Evolutionary conservation across 2,888 invertebrate species (phyloP), one percentile per base, ranked within the genome.

Genomic region (Cheilosia pagana): DNA sequence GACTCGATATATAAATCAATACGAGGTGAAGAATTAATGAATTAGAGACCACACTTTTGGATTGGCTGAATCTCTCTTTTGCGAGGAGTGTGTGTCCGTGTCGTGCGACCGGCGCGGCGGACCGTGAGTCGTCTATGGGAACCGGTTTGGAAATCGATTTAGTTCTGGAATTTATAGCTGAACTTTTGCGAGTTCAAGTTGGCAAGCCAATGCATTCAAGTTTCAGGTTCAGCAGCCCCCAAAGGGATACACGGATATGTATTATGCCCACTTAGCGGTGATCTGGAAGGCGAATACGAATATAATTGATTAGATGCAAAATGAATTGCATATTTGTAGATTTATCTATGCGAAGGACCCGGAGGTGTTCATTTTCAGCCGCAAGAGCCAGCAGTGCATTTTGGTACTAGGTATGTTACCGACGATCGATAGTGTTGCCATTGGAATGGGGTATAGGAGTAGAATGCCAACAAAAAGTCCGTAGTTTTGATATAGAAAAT

Each of bases 11-110:
- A 31, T 55, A 70, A 63, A 71, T 81, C 41, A 65, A 75, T 19
- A 65, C 21, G 76, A 52, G 48, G 57, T 65, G 72, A 65, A 35
- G 77, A 78, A 78, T 78, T 70, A 39, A 72, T 25, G 63, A 78
- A 71, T 78, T 70, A 39, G 65, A 75, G 65, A 74, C 25, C 19
- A 21, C 16, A 16, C 14, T 55, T 63, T n/a, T 43, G 4, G 43
- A 2, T 7, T 45, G 45, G 19, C 8, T 28, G 53, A 35, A 60
- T 62, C 53, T 48, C 28, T 62, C n/a, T 53, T 16, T 57, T 28
- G 31, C 28, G 28, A 48, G 14, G 31, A 48, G 19, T 52, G 50
- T 52, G 35, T 4, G 5, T 1, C 14, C 16, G n/a, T 43, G 8
- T 16, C 28, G 43, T 45, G 28, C 45, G 23, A 50, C 12, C 35